Evolutionary conservation across 2,888 invertebrate genomes (phyloP), one percentile per base, ranked within the genome.

Genomic region (Cacoxenus indagator): DNA sequence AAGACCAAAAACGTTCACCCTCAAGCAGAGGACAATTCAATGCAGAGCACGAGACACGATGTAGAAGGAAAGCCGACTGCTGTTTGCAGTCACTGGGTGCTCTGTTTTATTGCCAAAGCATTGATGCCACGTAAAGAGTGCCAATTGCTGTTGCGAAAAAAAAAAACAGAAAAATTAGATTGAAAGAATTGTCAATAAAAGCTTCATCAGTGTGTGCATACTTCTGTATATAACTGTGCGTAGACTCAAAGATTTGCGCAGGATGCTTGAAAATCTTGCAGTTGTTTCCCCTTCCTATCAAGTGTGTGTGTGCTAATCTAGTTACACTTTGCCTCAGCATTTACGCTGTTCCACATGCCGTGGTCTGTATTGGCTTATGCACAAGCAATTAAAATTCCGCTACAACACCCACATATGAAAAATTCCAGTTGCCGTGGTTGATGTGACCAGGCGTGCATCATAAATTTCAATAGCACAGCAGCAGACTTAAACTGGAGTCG

Each of bases 131-230:
- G n/a, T n/a, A n/a, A n/a, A n/a, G n/a, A n/a, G n/a, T n/a, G n/a
- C n/a, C n/a, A n/a, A n/a, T n/a, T n/a, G n/a, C n/a, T n/a, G n/a
- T n/a, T n/a, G n/a, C n/a, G n/a, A n/a, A n/a, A n/a, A n/a, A n/a
- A n/a, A n/a, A n/a, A n/a, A n/a, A n/a, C n/a, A n/a, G n/a, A n/a
- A n/a, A n/a, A n/a, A n/a, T n/a, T n/a, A n/a, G n/a, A n/a, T n/a
- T n/a, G n/a, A n/a, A n/a, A n/a, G n/a, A 54, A 54, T 54, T 54
- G 54, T 11, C 24, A 26, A 54, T 54, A 54, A 54, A 54, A 54
- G 11, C 24, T 54, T 6, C 9, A n/a, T n/a, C n/a, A n/a, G 9
- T 37, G 37, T 37, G 2, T 37, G 37, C 5, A 11, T 37, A 14
- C 14, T 8, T 37, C n/a, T n/a, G n/a, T n/a, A n/a, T n/a, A n/a